Evolutionary conservation across 2,113 vertebrate species (phyloP), one percentile per base, ranked within the genome.

Genomic region (Gorsachius goisagi): DNA sequence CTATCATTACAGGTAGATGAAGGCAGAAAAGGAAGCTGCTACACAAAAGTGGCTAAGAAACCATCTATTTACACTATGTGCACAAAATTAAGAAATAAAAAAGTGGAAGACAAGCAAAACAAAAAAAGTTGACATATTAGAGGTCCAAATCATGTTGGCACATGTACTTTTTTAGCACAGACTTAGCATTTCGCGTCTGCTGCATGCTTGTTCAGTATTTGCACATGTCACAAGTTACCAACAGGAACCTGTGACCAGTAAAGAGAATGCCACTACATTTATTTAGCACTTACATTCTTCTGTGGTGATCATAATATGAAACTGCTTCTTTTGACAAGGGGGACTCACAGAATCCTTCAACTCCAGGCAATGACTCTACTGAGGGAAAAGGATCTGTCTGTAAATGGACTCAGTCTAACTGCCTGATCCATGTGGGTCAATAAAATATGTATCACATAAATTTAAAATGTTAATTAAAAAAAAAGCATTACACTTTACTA

Each of bases 391-490:
- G 41, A 76, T 81, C 66, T 64, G 33, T 37, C 88, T 67, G 23
- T 50, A 39, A 87, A 68, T 11, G 17, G 44, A 64, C 53, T 91
- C 66, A 52, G 69, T 39, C 64, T 55, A 41, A 77, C 39, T 78
- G 58, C 66, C 58, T 85, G 35, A 78, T 49, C 49, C 30, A 52
- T 3, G 32, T 39, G 69, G 55, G 58, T 89, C 64, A 89, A 39
- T 78, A 75, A 87, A 82, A 81, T 35, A 75, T 6, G 1, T n/a
- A 55, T 6, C 52, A 75, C 15, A 49, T 26, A 87, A 35, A 66
- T 76, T 79, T 72, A 69, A 89, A 81, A 93, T 32, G 32, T 69
- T 85, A 88, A 93, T 83, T 89, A 49, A 76, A 87, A 93, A 39
- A 93, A 39, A 78, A 72, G 33, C 59, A 90, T 74, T 35, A 60